phyloP scores from a whole-genome alignment of 1,140 invertebrate genomes.

The Armadillidium nasatum region DNA sequence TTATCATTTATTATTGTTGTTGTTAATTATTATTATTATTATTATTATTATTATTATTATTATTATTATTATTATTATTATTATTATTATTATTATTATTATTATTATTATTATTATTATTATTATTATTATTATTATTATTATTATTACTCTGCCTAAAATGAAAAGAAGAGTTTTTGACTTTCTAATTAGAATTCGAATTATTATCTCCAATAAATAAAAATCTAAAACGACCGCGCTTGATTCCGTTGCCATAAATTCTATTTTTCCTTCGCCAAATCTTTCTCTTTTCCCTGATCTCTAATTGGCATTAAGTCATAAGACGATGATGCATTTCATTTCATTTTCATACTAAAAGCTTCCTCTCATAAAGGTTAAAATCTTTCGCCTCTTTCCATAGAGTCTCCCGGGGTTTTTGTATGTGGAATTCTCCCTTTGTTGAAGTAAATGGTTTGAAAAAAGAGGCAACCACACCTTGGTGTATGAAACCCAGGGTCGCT shows the following conservation, averaged over 20 bases:
- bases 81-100: too few relatives aligned
- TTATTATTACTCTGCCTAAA: too few relatives aligned
- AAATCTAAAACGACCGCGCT: not conserved
- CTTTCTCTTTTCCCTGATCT: not conserved
- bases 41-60: too few relatives aligned
- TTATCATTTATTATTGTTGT: too few relatives aligned
- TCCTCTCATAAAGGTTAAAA: not conserved
- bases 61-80: too few relatives aligned
- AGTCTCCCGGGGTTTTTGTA: not conserved
- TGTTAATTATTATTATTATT: too few relatives aligned
- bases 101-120: too few relatives aligned
- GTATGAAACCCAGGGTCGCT: not conserved
- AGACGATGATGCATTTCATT: not conserved
- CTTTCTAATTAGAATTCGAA: not conserved
- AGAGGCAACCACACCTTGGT: slow-evolving; percentile 4
- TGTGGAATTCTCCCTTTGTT: not conserved
- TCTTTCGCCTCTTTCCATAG: not conserved
- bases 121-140: too few relatives aligned
- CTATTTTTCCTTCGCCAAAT: not conserved
- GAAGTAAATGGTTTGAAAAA: not conserved
- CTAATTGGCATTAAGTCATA: slow-evolving; percentile 11
- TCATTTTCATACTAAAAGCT: not conserved
- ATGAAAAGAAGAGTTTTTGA: not conserved
- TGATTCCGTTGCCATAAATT: not conserved
- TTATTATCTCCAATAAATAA: not conserved